A percentile compares a stretch with the other conserved stretches of the same genome.
phyloP scores from a whole-genome alignment of 2,888 invertebrate genomes.

The Dichetophora obliterata region DNA sequence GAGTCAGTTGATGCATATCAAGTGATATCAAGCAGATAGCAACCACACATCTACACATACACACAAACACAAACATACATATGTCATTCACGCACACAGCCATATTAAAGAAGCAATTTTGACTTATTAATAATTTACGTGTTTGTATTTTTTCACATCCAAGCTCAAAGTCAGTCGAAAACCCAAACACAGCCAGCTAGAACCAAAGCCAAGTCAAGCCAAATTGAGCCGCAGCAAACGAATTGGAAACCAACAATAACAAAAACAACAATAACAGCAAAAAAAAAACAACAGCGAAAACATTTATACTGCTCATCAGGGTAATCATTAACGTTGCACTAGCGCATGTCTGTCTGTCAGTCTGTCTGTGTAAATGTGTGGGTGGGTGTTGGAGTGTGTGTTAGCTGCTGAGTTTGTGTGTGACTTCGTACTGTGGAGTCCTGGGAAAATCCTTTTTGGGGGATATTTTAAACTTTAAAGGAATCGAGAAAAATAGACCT shows the following conservation, averaged over 20 bases:
- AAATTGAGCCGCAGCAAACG: conserved; percentile 16
- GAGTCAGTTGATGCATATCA: conserved; percentile 22
- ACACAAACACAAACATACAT: not conserved
- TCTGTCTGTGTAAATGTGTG: not conserved
- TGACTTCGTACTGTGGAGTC: too few relatives aligned
- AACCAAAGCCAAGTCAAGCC: not conserved
- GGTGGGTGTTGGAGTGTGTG: not conserved
- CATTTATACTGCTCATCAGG: conserved; percentile 21
- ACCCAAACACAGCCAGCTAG: not conserved
- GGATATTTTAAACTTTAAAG: too few relatives aligned
- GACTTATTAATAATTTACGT: conserved; percentile 38
- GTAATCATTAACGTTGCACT: conserved; percentile 21
- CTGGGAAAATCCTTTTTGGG: too few relatives aligned
- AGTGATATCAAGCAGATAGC: conserved; percentile 1
- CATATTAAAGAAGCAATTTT: conserved; percentile 1
- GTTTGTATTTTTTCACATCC: conserved; percentile 19
- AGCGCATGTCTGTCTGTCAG: not conserved
- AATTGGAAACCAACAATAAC: conserved; percentile 27
- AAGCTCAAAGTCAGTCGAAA: not conserved
- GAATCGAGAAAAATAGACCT: too few relatives aligned
- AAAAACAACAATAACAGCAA: not conserved
- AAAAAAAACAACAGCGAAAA: not conserved
- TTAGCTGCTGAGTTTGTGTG: conserved; percentile 3
- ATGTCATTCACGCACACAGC: not conserved
- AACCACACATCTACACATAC: not conserved